Evolutionary conservation across 2,888 invertebrate genomes (phyloP), one percentile per base, ranked within the genome.

Genomic region (Epistrophe grossulariae): DNA sequence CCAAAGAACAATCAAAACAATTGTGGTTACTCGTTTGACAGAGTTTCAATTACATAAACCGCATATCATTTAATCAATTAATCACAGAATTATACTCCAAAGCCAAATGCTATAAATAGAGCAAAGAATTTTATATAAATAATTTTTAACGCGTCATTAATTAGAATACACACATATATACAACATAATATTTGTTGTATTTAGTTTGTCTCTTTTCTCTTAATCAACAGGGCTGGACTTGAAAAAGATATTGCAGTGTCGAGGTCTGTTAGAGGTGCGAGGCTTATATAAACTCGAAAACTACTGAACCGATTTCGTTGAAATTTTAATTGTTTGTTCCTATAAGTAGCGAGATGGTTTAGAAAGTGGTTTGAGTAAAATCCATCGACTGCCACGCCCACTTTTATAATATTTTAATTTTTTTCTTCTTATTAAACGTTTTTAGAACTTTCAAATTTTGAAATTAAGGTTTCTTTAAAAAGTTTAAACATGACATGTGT

Each of bases 31-130:
- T 28, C 28, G 28, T 24, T 64, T 43, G n/a, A 43, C 28, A 43
- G 24, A 15, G 15, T n/a, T 24, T 45, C 64, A 64, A 43, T 43
- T 45, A 24, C 24, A 68, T 70, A n/a, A n/a, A 79, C 62, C 83
- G 74, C 79, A 70, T 60, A 83, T 83, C 62, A 74, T 79, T 79
- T 74, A 57, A 84, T 64, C 83, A 79, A 80, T 80, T 74, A 80
- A 80, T 80, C 79, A 79, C 62, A 57, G 19, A 40, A 19, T 48
- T 45, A n/a, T n/a, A 68, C 55, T n/a, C 62, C 79, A 45, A 43
- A 73, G 40, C 13, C 72, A n/a, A 73, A 45, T 13, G 43, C 57
- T 43, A 66, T 55, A 66, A 72, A 66, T 71, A 55, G 52, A 2
- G 0, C 10, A 19, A 28, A 2, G 8, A 28, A 28, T 0, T 11